Evolutionary conservation across 1,140 invertebrate genomes (phyloP), one percentile per base, ranked within the genome.

Genomic region (Calephelis nemesis): DNA sequence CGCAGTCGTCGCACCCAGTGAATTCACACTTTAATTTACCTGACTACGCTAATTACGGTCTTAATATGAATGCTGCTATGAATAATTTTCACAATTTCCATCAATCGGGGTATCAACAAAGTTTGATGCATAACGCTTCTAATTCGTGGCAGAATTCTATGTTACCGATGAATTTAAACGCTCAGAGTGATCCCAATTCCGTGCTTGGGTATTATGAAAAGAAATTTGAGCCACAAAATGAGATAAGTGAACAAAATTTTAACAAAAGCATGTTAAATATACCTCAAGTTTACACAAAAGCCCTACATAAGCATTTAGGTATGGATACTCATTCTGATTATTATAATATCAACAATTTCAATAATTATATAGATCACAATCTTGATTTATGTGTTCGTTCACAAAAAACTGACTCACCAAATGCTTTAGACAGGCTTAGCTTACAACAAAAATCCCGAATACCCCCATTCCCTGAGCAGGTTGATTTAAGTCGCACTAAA

Each of bases 151-250:
- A 83, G 42, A 85, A 79, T 48, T 76, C 79, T 68, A 77, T 84
- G 67, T 76, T 88, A 13, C 85, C 87, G 8, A 82, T 88, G 78
- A 85, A 83, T 71, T 75, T 85, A 40, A 87, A 88, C 62, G 71
- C 76, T 48, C 78, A 86, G 48, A 72, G 68, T 47, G 78, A 83
- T 19, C 69, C 66, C 1, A 39, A 60, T 42, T 54, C 71, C 5
- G 78, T 64, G 30, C 66, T 76, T 40, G 30, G 71, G 2, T 79
- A 76, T 72, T 79, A 76, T 50, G 63, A 71, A 47, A 67, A 67
- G 11, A 67, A 67, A 60, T 60, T 47, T 47, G 50, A 67, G 54
- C 58, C 65, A 0, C 66, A 71, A 54, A 63, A 65, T 58, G 71
- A 67, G 19, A 65, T 65, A 15, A 40, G 60, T 50, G 79, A 82